Evolutionary conservation across 2,113 vertebrate species (phyloP).

Genomic region (Herpetotheres cachinnans): DNA sequence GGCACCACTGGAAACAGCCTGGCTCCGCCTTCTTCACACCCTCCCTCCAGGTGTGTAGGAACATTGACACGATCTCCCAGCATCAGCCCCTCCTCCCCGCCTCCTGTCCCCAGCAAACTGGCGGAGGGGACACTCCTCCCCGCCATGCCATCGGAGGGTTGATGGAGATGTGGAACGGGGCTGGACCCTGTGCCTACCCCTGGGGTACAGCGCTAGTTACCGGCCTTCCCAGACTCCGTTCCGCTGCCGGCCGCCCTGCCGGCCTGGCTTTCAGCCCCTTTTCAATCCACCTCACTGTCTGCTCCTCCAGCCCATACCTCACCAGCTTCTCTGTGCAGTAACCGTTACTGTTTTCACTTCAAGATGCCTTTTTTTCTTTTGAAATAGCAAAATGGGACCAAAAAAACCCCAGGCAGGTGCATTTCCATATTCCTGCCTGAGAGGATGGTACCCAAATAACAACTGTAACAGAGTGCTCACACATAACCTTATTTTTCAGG

Average conservation of each 20-base stretch:
- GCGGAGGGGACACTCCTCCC: background rate
- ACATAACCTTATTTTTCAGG: background rate
- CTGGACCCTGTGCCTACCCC: background rate
- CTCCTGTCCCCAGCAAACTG: background rate
- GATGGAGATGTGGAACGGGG: background rate
- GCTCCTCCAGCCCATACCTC: background rate
- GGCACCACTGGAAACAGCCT: background rate
- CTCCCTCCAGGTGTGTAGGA: background rate
- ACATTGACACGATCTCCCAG: background rate
- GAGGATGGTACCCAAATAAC: background rate
- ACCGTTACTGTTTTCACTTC: background rate
- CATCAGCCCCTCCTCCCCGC: background rate
- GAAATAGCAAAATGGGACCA: background rate
- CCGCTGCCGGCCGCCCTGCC: background rate
- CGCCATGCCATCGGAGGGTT: background rate
- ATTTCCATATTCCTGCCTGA: background rate
- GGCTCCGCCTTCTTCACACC: background rate
- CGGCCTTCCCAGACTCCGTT: background rate
- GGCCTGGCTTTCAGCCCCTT: background rate
- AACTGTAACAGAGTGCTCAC: background rate
- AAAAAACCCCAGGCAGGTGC: background rate
- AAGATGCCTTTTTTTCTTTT: background rate
- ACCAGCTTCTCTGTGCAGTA: background rate
- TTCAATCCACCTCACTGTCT: too few relatives aligned
- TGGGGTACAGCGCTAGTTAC: background rate